A percentile compares a stretch with the other conserved stretches of the same genome.
Conservation (phyloP, 2,113 vertebrate species). For the Crotalus tigris region DNA sequence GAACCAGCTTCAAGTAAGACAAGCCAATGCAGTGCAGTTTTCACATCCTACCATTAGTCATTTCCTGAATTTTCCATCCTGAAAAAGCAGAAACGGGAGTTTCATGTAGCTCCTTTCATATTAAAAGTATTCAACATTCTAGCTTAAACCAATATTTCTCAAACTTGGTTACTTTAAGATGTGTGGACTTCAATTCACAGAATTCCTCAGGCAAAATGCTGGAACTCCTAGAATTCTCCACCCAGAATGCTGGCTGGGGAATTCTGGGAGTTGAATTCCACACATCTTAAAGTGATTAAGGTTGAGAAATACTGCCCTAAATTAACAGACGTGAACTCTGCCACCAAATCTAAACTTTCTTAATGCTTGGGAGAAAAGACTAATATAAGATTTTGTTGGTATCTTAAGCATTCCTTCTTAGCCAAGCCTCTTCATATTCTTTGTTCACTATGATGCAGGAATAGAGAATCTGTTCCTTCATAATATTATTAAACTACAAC, state of each 20-base stretch:
- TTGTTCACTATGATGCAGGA: background rate
- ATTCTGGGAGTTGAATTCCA: background rate
- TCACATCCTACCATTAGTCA: background rate
- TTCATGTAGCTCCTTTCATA: background rate
- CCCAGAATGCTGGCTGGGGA: background rate
- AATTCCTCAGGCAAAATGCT: background rate
- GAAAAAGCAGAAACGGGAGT: background rate
- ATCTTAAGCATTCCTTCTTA: background rate
- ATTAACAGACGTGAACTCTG: background rate
- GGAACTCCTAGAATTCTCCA: background rate
- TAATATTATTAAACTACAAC: no score
- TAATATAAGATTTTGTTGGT: background rate
- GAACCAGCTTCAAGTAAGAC: conserved; percentile 29
- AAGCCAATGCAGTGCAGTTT: background rate
- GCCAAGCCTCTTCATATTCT: background rate
- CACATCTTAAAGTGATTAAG: no score
- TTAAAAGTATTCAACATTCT: background rate
- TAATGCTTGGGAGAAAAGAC: background rate
- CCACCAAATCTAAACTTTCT: background rate
- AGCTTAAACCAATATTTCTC: background rate
- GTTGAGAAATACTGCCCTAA: background rate
- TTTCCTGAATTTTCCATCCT: background rate
- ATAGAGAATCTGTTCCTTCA: no score
- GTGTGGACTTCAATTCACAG: background rate
- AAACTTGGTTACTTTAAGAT: background rate